A percentile compares a stretch with the other conserved stretches of the same genome.
These are phyloP conservation scores for Gymnocheta viridis DNA, from an alignment of 2,888 invertebrate species.

Conservation along the genomic window DNA sequence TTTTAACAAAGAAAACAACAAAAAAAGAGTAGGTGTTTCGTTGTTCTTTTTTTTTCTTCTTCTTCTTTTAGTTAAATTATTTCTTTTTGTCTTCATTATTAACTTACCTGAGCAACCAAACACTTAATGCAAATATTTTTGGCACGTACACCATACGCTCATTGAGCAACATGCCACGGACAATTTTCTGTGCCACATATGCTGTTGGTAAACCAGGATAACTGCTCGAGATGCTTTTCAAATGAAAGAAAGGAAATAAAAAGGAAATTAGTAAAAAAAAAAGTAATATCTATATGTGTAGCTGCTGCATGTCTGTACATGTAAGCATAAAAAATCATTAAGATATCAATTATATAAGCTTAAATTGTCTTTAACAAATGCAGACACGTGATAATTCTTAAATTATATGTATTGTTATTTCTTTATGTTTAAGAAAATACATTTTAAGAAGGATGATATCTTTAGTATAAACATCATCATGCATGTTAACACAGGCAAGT, in stretches of 20 bases:
- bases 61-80: conserved; percentile 10
- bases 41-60: conserved; percentile 1
- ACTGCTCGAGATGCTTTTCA: conserved; percentile 77
- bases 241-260: conserved; percentile 13
- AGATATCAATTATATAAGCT: conserved; percentile 71
- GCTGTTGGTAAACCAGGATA: conserved; percentile 80
- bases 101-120: conserved; percentile 79
- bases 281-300: not conserved
- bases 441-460: conserved; percentile 19
- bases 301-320: not conserved
- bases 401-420: not conserved
- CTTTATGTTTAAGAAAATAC: not conserved
- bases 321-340: conserved; percentile 68
- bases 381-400: conserved; percentile 28
- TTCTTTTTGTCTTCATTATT: conserved; percentile 24
- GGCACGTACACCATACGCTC: conserved; percentile 81
- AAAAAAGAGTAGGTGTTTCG: not conserved
- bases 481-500: not conserved
- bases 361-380: conserved; percentile 50
- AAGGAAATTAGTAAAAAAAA: conserved; percentile 21
- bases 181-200: conserved; percentile 80
- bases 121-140: conserved; percentile 79
- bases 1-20: not conserved
- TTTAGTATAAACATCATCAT: conserved; percentile 1
- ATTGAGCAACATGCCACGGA: conserved; percentile 79